Percentiles rank a stretch among this genome's conserved stretches.
Conservation (phyloP, 2,888 invertebrate species). For the Tenthredo amoena region DNA sequence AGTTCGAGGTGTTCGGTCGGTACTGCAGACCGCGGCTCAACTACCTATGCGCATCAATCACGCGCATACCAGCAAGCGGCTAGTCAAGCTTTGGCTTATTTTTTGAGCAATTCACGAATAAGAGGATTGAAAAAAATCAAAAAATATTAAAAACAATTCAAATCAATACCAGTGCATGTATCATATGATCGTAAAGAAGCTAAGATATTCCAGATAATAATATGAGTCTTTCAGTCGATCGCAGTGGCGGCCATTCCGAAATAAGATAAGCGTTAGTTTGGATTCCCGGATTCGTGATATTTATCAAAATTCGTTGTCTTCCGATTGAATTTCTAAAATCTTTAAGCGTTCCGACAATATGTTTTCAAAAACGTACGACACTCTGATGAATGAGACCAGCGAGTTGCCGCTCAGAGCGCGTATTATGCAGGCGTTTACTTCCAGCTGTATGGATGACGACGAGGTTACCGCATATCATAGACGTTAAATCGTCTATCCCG, state of each 20-base stretch:
- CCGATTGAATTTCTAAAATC: neutral
- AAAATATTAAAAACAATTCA: neutral
- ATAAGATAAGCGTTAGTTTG: neutral
- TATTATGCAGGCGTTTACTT: conserved; percentile 58
- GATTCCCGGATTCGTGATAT: neutral
- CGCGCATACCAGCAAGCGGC: neutral
- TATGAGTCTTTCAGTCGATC: neutral
- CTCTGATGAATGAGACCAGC: conserved; percentile 52
- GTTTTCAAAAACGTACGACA: conserved; percentile 57
- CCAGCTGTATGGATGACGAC: conserved; percentile 54
- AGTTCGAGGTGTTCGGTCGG: conserved; percentile 58
- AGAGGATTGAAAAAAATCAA: neutral
- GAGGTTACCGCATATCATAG: conserved; percentile 15
- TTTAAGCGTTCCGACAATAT: conserved; percentile 41
- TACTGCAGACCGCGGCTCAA: conserved; percentile 22
- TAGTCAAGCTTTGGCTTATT: neutral
- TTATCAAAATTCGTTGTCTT: neutral
- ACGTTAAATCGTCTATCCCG: neutral
- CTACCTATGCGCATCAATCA: neutral
- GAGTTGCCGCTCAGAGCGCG: conserved; percentile 56
- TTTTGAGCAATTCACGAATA: neutral
- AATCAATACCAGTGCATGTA: neutral
- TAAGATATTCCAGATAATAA: neutral
- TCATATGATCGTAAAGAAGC: neutral
- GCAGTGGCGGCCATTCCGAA: neutral